phyloP scores from a whole-genome alignment of 2,797 vertebrate species.

The Zenarchopterus dispar region DNA sequence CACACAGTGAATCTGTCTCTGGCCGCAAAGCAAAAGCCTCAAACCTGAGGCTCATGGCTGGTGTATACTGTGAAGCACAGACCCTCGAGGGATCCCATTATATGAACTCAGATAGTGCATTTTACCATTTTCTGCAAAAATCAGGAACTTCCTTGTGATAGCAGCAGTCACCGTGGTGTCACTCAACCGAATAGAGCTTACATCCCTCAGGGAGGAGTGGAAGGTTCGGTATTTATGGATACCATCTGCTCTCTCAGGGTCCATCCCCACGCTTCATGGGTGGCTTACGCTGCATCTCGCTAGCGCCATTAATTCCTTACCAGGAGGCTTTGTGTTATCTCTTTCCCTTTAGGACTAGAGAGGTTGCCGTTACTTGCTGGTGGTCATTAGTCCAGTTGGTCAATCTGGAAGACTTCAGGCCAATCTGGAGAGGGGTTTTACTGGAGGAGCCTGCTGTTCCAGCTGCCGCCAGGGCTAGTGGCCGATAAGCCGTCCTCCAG shows the following conservation, averaged over 20 bases:
- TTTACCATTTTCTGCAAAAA: constrained; percentile 38
- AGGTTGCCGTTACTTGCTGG: constrained; percentile 26
- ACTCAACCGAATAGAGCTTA: constrained; percentile 45
- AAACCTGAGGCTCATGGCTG: constrained; percentile 44
- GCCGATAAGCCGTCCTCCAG: no score
- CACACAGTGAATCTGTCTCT: constrained; percentile 27
- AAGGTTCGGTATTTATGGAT: constrained; percentile 22
- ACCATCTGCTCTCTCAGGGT: constrained; percentile 18
- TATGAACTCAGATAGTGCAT: constrained; percentile 52
- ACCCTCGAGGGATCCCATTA: constrained; percentile 67
- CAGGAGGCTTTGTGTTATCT: constrained; percentile 20
- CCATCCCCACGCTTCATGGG: constrained; percentile 13
- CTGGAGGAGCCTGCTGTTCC: no score
- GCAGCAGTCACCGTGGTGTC: constrained; percentile 61
- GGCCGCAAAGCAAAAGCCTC: constrained; percentile 9
- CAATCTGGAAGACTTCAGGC: not conserved
- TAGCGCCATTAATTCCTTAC: constrained; percentile 27
- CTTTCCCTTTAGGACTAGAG: constrained; percentile 10
- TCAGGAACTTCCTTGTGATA: constrained; percentile 61
- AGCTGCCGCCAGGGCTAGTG: no score
- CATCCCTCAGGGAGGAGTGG: constrained; percentile 42
- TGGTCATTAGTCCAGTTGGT: constrained; percentile 22
- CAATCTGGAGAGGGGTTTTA: not conserved
- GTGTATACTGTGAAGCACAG: constrained; percentile 46
- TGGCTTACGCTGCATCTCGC: constrained; percentile 21